Percentiles rank a stretch among this genome's conserved stretches.
Evolutionary conservation across 2,797 vertebrate genomes (phyloP).

Genomic region (Melopsittacus undulatus): DNA sequence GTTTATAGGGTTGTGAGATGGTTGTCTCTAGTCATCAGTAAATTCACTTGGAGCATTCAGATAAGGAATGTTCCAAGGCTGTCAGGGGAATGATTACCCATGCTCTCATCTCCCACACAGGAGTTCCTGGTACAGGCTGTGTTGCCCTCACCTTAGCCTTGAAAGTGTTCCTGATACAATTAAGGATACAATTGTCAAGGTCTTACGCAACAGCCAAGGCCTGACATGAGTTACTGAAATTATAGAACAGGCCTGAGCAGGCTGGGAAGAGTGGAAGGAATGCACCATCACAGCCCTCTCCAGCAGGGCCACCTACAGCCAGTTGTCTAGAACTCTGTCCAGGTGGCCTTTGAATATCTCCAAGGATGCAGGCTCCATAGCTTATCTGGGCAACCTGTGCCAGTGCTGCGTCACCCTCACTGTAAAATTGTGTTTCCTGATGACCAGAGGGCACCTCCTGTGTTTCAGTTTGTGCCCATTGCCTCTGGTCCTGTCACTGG

Average conservation of each 20-base stretch:
- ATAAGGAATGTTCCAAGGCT: background rate
- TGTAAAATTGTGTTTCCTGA: background rate
- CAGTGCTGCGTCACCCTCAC: background rate
- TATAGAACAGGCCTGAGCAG: background rate
- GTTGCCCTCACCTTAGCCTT: background rate
- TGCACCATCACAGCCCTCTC: background rate
- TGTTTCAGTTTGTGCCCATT: background rate
- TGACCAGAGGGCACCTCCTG: background rate
- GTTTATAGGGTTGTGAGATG: background rate
- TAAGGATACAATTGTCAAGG: background rate
- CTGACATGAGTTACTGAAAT: background rate
- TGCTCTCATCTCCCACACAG: background rate
- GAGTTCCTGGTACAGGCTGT: background rate
- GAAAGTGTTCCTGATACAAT: background rate
- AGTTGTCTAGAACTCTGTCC: fast-evolving
- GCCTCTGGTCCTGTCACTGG: background rate
- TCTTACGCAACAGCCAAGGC: background rate
- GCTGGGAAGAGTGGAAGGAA: background rate
- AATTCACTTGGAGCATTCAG: background rate
- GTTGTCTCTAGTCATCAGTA: background rate
- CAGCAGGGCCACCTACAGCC: background rate
- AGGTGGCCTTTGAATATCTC: background rate
- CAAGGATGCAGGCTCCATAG: background rate
- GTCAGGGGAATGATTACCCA: background rate
- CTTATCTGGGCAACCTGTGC: background rate